Evolutionary conservation across 2,113 vertebrate species (phyloP).

Genomic region (Baryphthengus martii): DNA sequence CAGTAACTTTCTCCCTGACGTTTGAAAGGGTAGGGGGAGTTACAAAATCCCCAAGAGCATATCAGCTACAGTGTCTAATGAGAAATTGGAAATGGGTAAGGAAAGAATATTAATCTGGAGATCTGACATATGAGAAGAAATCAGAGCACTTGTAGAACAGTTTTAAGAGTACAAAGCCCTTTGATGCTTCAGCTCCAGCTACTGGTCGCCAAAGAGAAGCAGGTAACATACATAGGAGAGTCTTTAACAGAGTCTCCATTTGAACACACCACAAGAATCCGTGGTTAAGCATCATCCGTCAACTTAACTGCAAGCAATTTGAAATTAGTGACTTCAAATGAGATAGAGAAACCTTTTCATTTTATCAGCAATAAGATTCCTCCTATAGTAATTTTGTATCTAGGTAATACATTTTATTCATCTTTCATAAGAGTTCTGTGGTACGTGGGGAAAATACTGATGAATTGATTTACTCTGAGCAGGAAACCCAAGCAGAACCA

Average conservation of each 20-base stretch:
- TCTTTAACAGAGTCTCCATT: neutral
- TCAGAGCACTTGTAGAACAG: neutral
- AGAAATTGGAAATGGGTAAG: neutral
- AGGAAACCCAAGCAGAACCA: neutral
- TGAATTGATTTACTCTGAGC: neutral
- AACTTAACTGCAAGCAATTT: neutral
- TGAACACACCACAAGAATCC: neutral
- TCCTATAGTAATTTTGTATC: neutral
- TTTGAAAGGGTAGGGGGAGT: neutral
- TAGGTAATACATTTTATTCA: neutral
- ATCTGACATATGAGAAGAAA: neutral
- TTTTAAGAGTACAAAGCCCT: neutral
- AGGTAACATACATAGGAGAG: neutral
- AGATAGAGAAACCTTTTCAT: neutral
- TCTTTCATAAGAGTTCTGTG: neutral
- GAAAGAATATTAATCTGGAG: neutral
- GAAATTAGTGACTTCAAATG: neutral
- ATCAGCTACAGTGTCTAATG: neutral
- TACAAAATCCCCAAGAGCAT: accelerated
- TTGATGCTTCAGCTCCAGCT: neutral
- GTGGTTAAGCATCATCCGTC: neutral
- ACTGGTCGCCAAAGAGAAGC: neutral
- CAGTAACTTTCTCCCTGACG: neutral
- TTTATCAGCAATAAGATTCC: neutral
- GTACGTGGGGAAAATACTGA: neutral